Percentiles rank a stretch among this genome's conserved stretches.
Evolutionary conservation across 1,140 invertebrate species (phyloP).

Genomic region (Nylanderia fulva): DNA sequence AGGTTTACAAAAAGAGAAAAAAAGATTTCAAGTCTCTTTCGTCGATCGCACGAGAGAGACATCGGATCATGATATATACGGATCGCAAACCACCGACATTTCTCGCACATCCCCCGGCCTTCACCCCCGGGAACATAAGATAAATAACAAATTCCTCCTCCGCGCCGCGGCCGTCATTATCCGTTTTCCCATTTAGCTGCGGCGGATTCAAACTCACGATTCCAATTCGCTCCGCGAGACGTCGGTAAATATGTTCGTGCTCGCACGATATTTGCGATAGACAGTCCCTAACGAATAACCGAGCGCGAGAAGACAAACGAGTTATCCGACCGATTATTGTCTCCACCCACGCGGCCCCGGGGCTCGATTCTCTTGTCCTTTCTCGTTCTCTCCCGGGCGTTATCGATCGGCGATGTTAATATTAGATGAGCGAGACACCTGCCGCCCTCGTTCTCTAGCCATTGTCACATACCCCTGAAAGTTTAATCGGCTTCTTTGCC

Average conservation of each 20-base stretch:
- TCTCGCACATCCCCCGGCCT: background rate
- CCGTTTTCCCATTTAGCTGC: constrained; percentile 67
- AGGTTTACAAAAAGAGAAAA: background rate
- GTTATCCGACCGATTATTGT: constrained; percentile 76
- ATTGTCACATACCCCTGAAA: constrained; percentile 74
- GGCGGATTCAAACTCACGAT: constrained; percentile 69
- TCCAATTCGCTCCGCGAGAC: constrained; percentile 69
- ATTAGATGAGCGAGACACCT: constrained; percentile 73
- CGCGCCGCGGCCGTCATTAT: constrained; percentile 62
- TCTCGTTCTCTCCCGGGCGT: constrained; percentile 37
- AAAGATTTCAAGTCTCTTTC: background rate
- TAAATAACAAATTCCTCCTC: constrained; percentile 66
- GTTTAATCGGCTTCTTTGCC: constrained; percentile 73
- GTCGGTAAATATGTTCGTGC: constrained; percentile 72
- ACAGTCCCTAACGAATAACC: constrained; percentile 74
- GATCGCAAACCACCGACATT: background rate
- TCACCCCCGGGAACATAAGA: constrained; percentile 13
- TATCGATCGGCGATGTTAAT: constrained; percentile 75
- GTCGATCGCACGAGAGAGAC: background rate
- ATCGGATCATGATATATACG: background rate
- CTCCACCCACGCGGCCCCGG: constrained; percentile 65
- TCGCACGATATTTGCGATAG: constrained; percentile 75
- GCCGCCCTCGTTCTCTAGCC: constrained; percentile 72
- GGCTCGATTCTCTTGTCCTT: constrained; percentile 49
- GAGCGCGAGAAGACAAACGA: constrained; percentile 74